Percentiles rank a stretch among this genome's conserved stretches.
These are phyloP conservation scores for Pardalotus punctatus DNA, from an alignment of 2,113 vertebrate species.

Conservation along the genomic window DNA sequence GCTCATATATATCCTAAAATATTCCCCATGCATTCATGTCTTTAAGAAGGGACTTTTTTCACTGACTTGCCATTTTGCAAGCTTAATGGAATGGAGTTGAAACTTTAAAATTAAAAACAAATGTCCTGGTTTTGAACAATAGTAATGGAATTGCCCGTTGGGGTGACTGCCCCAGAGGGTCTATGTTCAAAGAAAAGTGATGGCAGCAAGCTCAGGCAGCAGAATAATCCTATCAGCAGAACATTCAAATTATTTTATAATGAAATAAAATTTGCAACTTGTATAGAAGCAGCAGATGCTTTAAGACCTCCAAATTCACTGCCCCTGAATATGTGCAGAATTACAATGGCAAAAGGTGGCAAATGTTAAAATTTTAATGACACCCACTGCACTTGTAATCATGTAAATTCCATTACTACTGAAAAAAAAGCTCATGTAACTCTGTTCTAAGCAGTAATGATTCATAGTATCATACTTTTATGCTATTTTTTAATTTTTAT, in stretches of 20 bases:
- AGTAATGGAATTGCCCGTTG: neutral
- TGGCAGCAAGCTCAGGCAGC: neutral
- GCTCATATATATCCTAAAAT: neutral
- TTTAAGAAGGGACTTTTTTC: neutral
- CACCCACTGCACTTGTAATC: neutral
- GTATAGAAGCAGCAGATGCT: neutral
- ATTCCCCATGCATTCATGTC: neutral
- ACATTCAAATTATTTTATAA: neutral
- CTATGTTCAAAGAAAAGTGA: neutral
- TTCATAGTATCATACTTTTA: neutral
- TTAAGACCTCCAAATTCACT: slow-evolving; percentile 5
- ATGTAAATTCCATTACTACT: neutral
- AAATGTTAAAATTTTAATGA: slow-evolving; percentile 19
- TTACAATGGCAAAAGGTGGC: neutral
- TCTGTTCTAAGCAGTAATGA: neutral
- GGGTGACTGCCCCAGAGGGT: neutral
- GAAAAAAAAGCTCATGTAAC: neutral
- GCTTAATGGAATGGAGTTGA: neutral
- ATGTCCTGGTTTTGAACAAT: neutral
- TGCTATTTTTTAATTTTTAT: neutral
- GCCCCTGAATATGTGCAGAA: neutral
- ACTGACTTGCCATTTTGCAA: neutral
- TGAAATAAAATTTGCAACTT: neutral
- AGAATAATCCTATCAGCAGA: neutral
- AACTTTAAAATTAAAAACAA: neutral